Evolutionary conservation across 1,140 invertebrate genomes (phyloP).

Genomic region (Aphaenogaster ashmeadi): DNA sequence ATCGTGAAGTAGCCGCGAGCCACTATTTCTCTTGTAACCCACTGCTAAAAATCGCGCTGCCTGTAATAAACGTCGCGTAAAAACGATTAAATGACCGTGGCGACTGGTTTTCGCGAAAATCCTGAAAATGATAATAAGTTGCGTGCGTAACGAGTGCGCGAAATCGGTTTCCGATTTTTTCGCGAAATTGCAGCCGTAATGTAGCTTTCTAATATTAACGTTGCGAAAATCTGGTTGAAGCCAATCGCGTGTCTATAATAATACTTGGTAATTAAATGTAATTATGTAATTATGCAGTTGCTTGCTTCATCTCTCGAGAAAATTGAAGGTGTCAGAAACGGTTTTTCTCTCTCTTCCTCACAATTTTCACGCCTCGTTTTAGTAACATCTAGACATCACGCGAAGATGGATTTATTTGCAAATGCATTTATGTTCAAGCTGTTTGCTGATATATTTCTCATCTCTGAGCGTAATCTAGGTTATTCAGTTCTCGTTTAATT

Average conservation of each 20-base stretch:
- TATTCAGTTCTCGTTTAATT: neutral
- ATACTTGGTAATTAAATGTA: conserved; percentile 10
- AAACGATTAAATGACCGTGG: neutral
- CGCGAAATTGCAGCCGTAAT: neutral
- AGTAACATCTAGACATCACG: neutral
- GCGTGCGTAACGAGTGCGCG: neutral
- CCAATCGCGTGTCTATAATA: neutral
- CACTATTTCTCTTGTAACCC: neutral
- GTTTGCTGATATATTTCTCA: neutral
- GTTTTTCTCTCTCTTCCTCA: neutral
- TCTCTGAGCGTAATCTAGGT: conserved; percentile 1
- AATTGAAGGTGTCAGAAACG: neutral
- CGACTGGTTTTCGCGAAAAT: neutral
- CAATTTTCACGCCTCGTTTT: neutral
- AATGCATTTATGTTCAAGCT: neutral
- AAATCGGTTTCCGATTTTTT: neutral
- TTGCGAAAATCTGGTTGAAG: conserved; percentile 6
- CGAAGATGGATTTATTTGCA: neutral
- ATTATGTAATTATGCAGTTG: neutral
- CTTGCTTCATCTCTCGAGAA: neutral
- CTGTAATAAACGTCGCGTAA: neutral
- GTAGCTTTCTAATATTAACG: neutral
- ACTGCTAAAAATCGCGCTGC: neutral
- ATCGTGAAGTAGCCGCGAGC: neutral
- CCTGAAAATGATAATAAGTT: neutral